Conservation (phyloP, 2,888 invertebrate genomes). For the Saturnia japonica region DNA sequence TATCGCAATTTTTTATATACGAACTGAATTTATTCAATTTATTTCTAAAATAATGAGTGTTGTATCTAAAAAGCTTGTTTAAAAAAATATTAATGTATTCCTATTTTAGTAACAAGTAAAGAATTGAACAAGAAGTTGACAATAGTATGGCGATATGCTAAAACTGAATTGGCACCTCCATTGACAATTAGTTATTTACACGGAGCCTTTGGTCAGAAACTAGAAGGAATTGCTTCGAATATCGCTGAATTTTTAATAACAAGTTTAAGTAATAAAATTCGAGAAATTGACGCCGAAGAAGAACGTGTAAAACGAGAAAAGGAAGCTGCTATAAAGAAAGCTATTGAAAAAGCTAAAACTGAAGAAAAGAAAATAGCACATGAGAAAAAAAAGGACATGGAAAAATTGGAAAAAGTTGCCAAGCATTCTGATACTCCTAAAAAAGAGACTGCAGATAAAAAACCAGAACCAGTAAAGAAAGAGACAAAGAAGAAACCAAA, state of each 20-base stretch:
- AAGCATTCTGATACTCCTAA: conserved; percentile 37
- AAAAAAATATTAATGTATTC: conserved; percentile 4
- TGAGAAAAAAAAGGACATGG: conserved; percentile 36
- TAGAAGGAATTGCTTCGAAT: conserved; percentile 48
- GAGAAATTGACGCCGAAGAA: conserved; percentile 50
- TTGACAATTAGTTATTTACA: conserved; percentile 49
- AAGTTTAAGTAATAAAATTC: conserved; percentile 42
- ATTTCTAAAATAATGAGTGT: not conserved
- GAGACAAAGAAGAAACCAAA: not conserved
- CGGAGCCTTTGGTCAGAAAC: conserved; percentile 48
- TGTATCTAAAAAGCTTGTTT: not conserved
- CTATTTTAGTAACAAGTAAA: conserved; percentile 53
- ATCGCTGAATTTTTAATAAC: conserved; percentile 42
- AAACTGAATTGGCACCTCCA: conserved; percentile 70
- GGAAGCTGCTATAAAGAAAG: conserved; percentile 49
- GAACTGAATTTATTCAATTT: not conserved
- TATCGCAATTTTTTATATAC: not conserved
- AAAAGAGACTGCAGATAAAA: conserved; percentile 27
- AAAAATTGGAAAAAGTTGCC: conserved; percentile 32
- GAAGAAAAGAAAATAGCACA: conserved; percentile 44
- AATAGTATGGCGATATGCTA: conserved; percentile 63
- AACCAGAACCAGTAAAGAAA: conserved; percentile 28
- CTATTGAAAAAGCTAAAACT: conserved; percentile 47
- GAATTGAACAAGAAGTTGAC: conserved; percentile 40
- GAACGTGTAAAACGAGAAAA: conserved; percentile 39